Conservation (phyloP, 2,888 invertebrate genomes). For the Sinotaia quadrata region DNA sequence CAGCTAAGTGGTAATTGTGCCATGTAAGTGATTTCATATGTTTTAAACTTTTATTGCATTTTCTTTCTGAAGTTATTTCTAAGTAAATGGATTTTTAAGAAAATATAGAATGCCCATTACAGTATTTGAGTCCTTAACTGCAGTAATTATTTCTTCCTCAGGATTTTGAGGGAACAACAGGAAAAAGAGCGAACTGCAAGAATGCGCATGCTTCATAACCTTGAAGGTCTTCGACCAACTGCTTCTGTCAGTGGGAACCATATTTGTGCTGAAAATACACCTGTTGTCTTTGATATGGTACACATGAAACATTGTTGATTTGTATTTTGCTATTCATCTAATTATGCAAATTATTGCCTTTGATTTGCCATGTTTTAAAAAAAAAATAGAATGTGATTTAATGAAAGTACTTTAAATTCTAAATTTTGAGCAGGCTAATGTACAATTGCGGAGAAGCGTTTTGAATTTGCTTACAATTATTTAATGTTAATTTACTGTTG, state of each 20-base stretch:
- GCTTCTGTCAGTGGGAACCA: slow-evolving; percentile 58
- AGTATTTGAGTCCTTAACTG: slow-evolving; percentile 3
- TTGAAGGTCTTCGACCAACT: slow-evolving; percentile 58
- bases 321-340: not conserved
- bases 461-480: no score
- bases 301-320: slow-evolving; percentile 24
- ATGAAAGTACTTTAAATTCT: no score
- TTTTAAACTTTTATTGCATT: not conserved
- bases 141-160: slow-evolving; percentile 27
- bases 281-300: slow-evolving; percentile 66
- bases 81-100: not conserved
- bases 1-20: no score
- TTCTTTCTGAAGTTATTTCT: not conserved
- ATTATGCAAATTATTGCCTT: no score
- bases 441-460: no score
- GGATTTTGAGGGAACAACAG: slow-evolving; percentile 54
- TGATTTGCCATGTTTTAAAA: no score
- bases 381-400: no score
- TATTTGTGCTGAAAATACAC: slow-evolving; percentile 61
- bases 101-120: not conserved
- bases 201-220: slow-evolving; percentile 52
- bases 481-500: no score
- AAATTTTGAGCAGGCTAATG: no score
- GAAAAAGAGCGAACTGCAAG: slow-evolving; percentile 55
- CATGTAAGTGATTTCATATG: no score